Evolutionary conservation across 2,888 invertebrate genomes (phyloP), one percentile per base, ranked within the genome.

Genomic region (Liposcelis brunnea): DNA sequence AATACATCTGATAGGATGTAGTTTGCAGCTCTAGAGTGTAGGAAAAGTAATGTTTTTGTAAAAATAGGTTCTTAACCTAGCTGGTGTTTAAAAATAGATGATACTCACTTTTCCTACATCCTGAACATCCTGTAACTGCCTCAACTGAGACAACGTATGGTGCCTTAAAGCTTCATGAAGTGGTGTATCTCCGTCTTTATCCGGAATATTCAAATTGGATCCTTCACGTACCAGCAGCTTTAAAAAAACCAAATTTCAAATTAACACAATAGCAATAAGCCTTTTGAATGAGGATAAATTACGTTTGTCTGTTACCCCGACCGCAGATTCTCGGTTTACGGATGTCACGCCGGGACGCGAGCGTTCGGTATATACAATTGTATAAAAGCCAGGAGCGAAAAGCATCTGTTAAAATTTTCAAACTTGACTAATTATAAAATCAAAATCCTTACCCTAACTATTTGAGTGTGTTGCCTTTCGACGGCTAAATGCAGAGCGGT

Each of bases 391-490:
- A 26, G 26, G 26, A 26, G 26, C 26, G 26, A 8, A 26, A 26
- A 6, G 26, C 8, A 26, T 26, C 26, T n/a, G n/a, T n/a, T n/a
- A n/a, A n/a, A n/a, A n/a, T n/a, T n/a, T n/a, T n/a, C n/a, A n/a
- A n/a, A n/a, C n/a, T 26, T 26, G 26, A 26, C 8, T 26, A 26
- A 26, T 26, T 26, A 8, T 6, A 26, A 8, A 6, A 6, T 26
- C 8, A 8, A 26, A 26, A 26, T 26, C 26, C 70, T 63, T 65
- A 80, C 80, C 59, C 93, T 74, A 48, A 95, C 94, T 52, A 97
- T 93, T 66, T 94, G 93, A n/a, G 90, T 89, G 65, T 97, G 95
- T 59, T 95, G 94, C 8, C 95, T 70, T 66, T 95, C 94, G 10
- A 94, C 94, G 1, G 95, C 94, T 47, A 97, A 72, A 65, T 97